Conservation (phyloP, 1,140 invertebrate species). For the Anastrepha obliqua region DNA sequence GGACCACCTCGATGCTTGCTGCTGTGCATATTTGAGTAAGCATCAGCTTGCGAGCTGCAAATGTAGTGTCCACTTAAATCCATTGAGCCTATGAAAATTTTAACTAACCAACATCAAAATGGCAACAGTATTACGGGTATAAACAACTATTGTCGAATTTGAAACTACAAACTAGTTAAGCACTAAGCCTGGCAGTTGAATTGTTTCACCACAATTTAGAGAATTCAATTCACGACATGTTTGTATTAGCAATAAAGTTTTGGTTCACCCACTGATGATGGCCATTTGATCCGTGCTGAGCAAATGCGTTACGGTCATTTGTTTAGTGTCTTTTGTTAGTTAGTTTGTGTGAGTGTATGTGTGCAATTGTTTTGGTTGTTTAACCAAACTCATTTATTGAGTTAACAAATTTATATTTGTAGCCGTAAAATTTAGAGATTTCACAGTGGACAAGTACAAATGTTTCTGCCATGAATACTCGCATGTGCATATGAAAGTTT, state of each 20-base stretch:
- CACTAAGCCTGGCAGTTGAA: not conserved
- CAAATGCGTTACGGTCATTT: not conserved
- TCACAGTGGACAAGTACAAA: conserved; percentile 14
- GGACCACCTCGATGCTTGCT: too few relatives aligned
- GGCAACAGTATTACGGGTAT: conserved; percentile 38
- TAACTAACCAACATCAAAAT: conserved; percentile 45
- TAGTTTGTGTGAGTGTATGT: too few relatives aligned
- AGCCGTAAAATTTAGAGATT: conserved; percentile 35
- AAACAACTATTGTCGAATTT: conserved; percentile 38
- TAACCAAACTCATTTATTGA: conserved; percentile 51
- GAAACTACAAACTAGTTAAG: conserved; percentile 43
- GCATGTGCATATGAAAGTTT: not conserved
- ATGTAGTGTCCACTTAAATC: conserved; percentile 22
- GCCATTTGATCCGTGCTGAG: not conserved
- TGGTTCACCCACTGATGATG: conserved; percentile 32
- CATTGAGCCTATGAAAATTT: conserved; percentile 45
- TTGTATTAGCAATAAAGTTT: conserved; percentile 53
- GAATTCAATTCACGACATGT: conserved; percentile 52
- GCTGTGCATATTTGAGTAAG: too few relatives aligned
- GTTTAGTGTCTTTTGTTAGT: conserved; percentile 4
- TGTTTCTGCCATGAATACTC: not conserved
- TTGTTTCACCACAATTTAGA: conserved; percentile 49
- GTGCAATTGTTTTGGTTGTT: not conserved
- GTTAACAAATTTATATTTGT: conserved; percentile 45
- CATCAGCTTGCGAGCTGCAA: too few relatives aligned